These are phyloP conservation scores for Catamblyrhynchus diadema DNA, from an alignment of 2,797 vertebrate genomes.

Conservation along the genomic window DNA sequence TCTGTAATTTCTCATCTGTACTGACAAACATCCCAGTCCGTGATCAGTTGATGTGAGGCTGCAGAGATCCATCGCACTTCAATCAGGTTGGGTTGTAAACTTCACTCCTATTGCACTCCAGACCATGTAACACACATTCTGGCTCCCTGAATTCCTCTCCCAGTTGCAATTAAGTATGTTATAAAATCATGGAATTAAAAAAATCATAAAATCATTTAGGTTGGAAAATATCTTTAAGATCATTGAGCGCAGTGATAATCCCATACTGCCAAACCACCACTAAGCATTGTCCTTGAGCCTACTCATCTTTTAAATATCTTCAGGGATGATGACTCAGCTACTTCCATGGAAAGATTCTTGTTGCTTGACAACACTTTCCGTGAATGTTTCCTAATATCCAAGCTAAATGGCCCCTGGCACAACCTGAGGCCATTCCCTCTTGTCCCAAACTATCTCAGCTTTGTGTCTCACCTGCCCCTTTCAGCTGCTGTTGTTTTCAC, in stretches of 20 bases:
- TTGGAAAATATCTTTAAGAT: neutral
- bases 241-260: neutral
- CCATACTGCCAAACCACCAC: neutral
- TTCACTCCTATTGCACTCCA: rapidly evolving
- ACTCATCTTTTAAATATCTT: neutral
- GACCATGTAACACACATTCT: neutral
- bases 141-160: neutral
- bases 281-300: neutral
- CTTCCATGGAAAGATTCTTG: neutral
- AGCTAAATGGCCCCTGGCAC: neutral
- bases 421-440: neutral
- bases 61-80: neutral
- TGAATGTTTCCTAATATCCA: neutral
- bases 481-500: neutral
- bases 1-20: neutral
- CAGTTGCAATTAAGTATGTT: neutral
- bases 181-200: neutral
- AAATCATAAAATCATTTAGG: neutral
- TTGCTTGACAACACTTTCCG: rapidly evolving
- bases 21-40: neutral
- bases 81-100: neutral
- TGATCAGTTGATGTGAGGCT: neutral
- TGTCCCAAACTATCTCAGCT: neutral
- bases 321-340: neutral
- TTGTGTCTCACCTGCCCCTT: neutral